phyloP scores from a whole-genome alignment of 2,797 vertebrate genomes.

The Neopelma chrysocephalum region DNA sequence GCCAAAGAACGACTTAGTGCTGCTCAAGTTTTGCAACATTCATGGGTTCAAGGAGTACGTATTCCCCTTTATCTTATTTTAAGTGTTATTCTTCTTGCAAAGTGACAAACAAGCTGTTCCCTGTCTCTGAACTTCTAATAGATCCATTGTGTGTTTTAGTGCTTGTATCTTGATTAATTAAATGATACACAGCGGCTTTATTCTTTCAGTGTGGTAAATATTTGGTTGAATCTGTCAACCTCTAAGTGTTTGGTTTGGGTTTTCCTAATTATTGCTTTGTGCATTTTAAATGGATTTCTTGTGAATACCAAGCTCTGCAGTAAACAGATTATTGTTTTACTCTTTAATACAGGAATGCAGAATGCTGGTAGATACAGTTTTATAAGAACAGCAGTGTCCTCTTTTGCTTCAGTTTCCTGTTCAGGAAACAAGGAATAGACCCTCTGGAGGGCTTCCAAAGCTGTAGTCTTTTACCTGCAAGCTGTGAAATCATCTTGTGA shows the following conservation, averaged over 20 bases:
- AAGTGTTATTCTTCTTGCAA: background rate
- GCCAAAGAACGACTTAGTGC: constrained; percentile 82
- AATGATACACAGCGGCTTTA: background rate
- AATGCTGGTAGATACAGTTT: background rate
- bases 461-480: background rate
- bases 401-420: background rate
- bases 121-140: background rate
- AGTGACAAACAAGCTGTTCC: background rate
- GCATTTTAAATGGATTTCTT: constrained; percentile 23
- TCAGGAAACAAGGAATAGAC: background rate
- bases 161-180: constrained; percentile 18
- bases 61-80: background rate
- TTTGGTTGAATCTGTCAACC: constrained; percentile 11
- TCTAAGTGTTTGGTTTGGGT: background rate
- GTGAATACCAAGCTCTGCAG: background rate
- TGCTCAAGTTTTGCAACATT: constrained; percentile 86
- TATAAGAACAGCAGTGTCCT: background rate
- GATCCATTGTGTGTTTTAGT: background rate
- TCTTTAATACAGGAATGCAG: background rate
- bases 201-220: background rate
- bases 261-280: constrained; percentile 24
- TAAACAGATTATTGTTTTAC: background rate
- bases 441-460: background rate
- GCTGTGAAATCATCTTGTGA: background rate
- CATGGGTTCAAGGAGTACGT: constrained; percentile 94